Evolutionary conservation across 2,113 vertebrate genomes (phyloP).

Genomic region (Dipodomys spectabilis): DNA sequence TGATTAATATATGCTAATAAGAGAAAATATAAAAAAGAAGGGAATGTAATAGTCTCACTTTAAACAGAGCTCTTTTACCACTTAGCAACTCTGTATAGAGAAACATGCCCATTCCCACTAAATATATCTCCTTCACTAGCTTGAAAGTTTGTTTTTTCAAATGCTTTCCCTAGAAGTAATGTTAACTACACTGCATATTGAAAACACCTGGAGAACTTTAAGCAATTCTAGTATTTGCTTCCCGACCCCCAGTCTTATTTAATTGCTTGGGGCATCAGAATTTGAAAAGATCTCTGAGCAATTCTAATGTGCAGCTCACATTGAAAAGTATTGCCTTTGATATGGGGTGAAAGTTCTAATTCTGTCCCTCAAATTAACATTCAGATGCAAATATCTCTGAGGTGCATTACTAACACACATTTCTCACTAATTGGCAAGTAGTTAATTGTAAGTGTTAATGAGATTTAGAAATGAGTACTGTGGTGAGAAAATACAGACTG

Average conservation of each 20-base stretch:
- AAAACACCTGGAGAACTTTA: slow-evolving; percentile 28
- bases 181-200: neutral
- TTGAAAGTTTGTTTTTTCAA: slow-evolving; percentile 55
- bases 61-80: slow-evolving; percentile 27
- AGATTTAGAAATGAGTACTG: neutral
- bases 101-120: slow-evolving; percentile 5
- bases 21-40: neutral
- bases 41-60: neutral
- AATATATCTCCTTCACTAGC: slow-evolving; percentile 11
- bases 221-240: neutral
- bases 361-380: slow-evolving; percentile 45
- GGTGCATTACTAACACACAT: slow-evolving; percentile 6
- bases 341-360: slow-evolving; percentile 47
- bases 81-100: slow-evolving; percentile 7
- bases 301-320: slow-evolving; percentile 4
- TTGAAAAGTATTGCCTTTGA: slow-evolving; percentile 35
- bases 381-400: slow-evolving; percentile 14
- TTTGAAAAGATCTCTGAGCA: slow-evolving; percentile 31
- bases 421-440: neutral
- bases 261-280: slow-evolving; percentile 29
- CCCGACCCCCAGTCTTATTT: neutral
- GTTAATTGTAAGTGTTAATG: slow-evolving; percentile 11
- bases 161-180: neutral
- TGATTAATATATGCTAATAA: too few species aligned
- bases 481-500: neutral